phyloP scores from a whole-genome alignment of 2,797 vertebrate genomes.

The Spondyliosoma cantharus region DNA sequence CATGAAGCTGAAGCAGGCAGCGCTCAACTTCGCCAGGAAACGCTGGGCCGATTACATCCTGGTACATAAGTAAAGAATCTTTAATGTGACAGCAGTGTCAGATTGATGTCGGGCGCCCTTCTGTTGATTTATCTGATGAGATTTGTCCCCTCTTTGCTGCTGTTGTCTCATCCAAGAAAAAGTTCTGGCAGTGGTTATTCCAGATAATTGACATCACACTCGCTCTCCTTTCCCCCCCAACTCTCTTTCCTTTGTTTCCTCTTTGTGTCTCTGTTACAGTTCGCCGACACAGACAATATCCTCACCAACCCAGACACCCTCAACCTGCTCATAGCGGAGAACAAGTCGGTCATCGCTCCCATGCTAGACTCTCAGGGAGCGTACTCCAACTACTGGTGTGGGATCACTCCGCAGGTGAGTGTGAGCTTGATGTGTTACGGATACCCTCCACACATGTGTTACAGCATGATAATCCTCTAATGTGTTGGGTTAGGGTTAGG shows the following conservation, averaged over 20 bases:
- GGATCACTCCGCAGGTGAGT: constrained; percentile 94
- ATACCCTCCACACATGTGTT: too few relatives aligned
- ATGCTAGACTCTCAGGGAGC: constrained; percentile 96
- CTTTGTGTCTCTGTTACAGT: constrained; percentile 79
- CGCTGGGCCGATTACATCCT: constrained; percentile 93
- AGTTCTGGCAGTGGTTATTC: not conserved
- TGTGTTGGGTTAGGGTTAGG: too few relatives aligned
- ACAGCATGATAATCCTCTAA: too few relatives aligned
- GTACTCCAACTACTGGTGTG: constrained; percentile 99
- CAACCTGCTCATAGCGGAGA: constrained; percentile 88
- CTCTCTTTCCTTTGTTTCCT: not conserved
- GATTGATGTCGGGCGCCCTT: not conserved
- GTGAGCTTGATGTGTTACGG: not conserved
- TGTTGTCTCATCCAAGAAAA: constrained; percentile 5
- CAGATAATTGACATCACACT: not conserved
- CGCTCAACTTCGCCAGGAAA: constrained; percentile 89
- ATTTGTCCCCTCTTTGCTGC: constrained; percentile 1
- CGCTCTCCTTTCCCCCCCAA: not conserved
- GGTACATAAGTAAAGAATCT: constrained; percentile 78
- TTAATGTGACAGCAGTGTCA: not conserved
- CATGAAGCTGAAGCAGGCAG: constrained; percentile 96
- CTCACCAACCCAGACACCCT: constrained; percentile 92
- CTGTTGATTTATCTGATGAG: constrained; percentile 1
- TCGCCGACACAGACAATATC: constrained; percentile 93
- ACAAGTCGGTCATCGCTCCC: constrained; percentile 92